phyloP scores from a whole-genome alignment of 2,797 vertebrate species.

The Coregonus sp. region DNA sequence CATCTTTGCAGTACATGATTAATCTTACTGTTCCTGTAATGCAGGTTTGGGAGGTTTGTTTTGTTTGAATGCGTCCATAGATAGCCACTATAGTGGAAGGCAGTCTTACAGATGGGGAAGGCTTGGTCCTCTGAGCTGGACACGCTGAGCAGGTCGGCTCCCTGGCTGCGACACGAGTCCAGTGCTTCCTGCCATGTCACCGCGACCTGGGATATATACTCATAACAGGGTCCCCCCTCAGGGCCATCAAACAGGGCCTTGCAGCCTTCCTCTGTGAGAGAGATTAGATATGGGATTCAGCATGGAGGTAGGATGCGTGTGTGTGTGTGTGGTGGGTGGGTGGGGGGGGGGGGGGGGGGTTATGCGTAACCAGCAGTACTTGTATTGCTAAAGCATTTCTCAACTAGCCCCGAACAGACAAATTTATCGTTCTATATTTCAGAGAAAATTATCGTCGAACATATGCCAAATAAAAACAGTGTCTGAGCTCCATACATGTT shows the following conservation, averaged over 20 bases:
- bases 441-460: not conserved
- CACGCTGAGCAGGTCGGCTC: constrained; percentile 88
- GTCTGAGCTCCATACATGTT: not conserved
- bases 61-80: not conserved
- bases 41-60: not conserved
- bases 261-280: constrained; percentile 85
- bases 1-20: not conserved
- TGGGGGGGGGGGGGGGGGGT: not conserved
- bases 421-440: not conserved
- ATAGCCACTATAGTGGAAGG: not conserved
- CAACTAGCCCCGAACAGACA: not conserved
- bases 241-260: constrained; percentile 75
- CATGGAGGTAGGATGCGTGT: not conserved
- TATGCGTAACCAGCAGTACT: not conserved
- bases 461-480: too few relatives aligned
- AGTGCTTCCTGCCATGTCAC: constrained; percentile 91
- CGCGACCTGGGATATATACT: constrained; percentile 81
- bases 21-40: not conserved
- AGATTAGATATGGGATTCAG: constrained; percentile 5
- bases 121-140: constrained; percentile 67
- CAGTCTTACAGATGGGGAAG: constrained; percentile 65
- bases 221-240: constrained; percentile 82
- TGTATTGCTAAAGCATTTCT: not conserved
- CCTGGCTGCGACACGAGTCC: constrained; percentile 89
- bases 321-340: too few relatives aligned